These are phyloP conservation scores for Poeciliopsis gracilis DNA, from an alignment of 2,797 vertebrate species.

Conservation along the genomic window DNA sequence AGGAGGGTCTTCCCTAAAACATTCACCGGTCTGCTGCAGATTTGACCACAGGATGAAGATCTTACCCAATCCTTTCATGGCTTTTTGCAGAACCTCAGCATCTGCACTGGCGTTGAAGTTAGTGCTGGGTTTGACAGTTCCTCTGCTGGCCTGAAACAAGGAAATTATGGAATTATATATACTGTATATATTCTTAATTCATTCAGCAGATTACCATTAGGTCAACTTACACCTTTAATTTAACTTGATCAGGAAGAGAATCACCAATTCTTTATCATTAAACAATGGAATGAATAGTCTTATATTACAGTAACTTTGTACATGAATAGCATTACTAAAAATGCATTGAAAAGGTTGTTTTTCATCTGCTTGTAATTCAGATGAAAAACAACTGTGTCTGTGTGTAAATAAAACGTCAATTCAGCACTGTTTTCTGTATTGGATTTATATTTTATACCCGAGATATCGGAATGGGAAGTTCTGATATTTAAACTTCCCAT, in stretches of 20 bases:
- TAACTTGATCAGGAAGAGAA: background rate
- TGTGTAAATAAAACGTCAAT: too few relatives aligned
- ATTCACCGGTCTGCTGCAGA: slow-evolving; percentile 9
- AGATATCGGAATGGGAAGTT: too few relatives aligned
- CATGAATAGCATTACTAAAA: background rate
- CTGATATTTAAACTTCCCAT: too few relatives aligned
- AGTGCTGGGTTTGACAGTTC: slow-evolving; percentile 80
- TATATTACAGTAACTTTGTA: background rate
- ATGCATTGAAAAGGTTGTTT: background rate
- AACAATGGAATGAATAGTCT: background rate
- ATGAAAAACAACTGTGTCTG: too few relatives aligned
- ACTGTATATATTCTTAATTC: background rate
- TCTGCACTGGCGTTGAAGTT: slow-evolving; percentile 89
- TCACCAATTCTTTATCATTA: background rate
- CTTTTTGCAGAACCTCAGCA: slow-evolving; percentile 87
- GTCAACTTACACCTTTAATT: background rate
- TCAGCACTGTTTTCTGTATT: too few relatives aligned
- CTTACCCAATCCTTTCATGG: slow-evolving; percentile 93
- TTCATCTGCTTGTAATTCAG: too few relatives aligned
- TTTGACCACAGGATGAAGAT: slow-evolving; percentile 3
- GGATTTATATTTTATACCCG: too few relatives aligned
- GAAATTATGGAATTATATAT: slow-evolving; percentile 1
- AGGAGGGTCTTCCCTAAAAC: slow-evolving; percentile 22
- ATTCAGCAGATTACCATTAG: background rate
- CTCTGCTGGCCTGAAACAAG: slow-evolving; percentile 73